phyloP scores from a whole-genome alignment of 2,113 vertebrate species.

The Arenaria interpres region DNA sequence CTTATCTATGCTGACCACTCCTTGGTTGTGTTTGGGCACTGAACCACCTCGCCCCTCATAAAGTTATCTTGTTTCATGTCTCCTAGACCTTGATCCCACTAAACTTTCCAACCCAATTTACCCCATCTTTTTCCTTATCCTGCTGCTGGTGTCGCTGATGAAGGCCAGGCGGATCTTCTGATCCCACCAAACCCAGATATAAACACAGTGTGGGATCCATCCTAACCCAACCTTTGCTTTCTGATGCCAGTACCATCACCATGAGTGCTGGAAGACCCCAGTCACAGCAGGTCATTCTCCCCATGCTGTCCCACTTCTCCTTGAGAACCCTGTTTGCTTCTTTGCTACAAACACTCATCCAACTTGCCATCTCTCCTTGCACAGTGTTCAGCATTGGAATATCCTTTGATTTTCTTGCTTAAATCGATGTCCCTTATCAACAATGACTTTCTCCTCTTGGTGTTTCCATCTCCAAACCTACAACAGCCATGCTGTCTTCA shows the following conservation, averaged over 20 bases:
- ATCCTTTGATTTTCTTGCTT: not conserved
- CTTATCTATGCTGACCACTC: conserved; percentile 60
- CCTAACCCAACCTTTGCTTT: not conserved
- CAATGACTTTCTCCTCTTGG: not conserved
- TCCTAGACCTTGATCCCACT: conserved; percentile 61
- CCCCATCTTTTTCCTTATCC: not conserved
- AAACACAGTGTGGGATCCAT: not conserved
- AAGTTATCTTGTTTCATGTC: conserved; percentile 24
- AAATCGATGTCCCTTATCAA: not conserved
- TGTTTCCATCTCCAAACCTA: not conserved
- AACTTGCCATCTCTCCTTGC: rapidly evolving
- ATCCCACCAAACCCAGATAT: not conserved
- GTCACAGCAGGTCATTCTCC: not conserved
- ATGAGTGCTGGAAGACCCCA: not conserved
- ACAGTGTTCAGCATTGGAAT: not conserved
- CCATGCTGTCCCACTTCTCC: not conserved
- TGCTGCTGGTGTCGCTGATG: not conserved
- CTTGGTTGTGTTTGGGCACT: conserved; percentile 53
- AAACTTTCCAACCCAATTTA: not conserved
- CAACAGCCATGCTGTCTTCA: not conserved
- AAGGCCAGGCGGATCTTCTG: not conserved
- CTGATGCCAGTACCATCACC: not conserved
- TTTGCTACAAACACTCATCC: not conserved
- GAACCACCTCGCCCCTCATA: conserved; percentile 56
- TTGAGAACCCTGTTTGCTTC: not conserved